Evolutionary conservation across 2,888 invertebrate species (phyloP).

Genomic region (Zaprionus lineosus): DNA sequence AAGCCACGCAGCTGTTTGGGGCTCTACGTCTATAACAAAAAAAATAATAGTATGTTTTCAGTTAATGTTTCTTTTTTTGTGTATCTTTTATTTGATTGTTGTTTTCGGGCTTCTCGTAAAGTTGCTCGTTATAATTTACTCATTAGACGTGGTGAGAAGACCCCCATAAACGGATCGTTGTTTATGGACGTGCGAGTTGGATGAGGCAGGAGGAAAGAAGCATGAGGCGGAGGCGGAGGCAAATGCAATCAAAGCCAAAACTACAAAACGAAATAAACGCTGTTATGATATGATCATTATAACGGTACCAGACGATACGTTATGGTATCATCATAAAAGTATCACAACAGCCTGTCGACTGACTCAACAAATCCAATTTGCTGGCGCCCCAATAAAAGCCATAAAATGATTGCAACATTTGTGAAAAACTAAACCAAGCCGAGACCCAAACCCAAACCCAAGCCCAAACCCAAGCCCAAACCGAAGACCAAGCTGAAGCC

Average conservation of each 20-base stretch:
- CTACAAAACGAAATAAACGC: constrained; percentile 59
- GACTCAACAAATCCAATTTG: constrained; percentile 57
- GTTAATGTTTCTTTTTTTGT: constrained; percentile 3
- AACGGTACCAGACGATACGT: too few species aligned
- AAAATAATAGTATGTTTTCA: too few species aligned
- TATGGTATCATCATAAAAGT: constrained; percentile 65
- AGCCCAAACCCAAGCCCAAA: too few species aligned
- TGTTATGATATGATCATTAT: constrained; percentile 54
- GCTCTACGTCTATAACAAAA: too few species aligned
- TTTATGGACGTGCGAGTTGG: too few species aligned
- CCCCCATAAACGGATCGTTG: constrained; percentile 57
- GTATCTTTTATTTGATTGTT: too few species aligned
- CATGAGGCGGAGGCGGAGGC: too few species aligned
- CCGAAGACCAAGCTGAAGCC: too few species aligned
- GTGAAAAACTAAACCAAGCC: constrained; percentile 28
- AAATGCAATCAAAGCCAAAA: constrained; percentile 61
- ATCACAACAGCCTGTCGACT: constrained; percentile 30
- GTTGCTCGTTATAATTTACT: too few species aligned
- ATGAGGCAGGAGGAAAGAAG: too few species aligned
- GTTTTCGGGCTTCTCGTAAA: too few species aligned
- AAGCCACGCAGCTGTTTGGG: too few species aligned
- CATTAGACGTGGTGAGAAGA: constrained; percentile 65
- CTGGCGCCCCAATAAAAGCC: constrained; percentile 54
- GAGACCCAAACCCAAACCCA: not conserved
- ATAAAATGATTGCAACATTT: constrained; percentile 62